Evolutionary conservation across 2,113 vertebrate genomes (phyloP).

Genomic region (Entomyzon cyanotis): DNA sequence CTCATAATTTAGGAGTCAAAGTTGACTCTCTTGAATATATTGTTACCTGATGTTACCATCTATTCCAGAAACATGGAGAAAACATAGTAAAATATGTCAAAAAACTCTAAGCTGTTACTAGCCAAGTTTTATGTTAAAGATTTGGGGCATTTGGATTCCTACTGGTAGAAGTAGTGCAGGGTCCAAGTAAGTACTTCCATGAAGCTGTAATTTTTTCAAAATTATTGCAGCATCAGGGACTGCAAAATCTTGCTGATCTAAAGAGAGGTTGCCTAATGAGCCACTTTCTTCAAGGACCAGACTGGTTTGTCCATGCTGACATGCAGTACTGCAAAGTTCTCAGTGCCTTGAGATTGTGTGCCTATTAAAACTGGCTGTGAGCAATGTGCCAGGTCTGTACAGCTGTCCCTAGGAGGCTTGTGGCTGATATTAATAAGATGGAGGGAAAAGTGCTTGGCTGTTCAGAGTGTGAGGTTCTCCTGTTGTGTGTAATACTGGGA

Average conservation of each 20-base stretch:
- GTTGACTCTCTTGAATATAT: background rate
- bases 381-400: background rate
- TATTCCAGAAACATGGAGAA: background rate
- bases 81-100: background rate
- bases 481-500: background rate
- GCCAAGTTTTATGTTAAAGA: background rate
- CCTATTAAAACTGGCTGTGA: background rate
- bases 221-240: background rate
- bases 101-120: background rate
- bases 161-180: background rate
- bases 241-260: background rate
- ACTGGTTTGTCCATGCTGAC: background rate
- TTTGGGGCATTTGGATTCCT: background rate
- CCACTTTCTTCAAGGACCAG: background rate
- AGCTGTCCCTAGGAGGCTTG: background rate
- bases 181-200: background rate
- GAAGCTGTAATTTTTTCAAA: background rate
- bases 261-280: background rate
- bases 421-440: background rate
- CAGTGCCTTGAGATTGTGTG: background rate
- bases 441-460: background rate
- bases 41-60: background rate
- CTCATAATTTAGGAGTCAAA: background rate
- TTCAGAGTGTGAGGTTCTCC: constrained; percentile 13
- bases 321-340: background rate